Base-by-base conservation (phyloP, 1,140 invertebrate species). In the Cherax destructor region DNA sequence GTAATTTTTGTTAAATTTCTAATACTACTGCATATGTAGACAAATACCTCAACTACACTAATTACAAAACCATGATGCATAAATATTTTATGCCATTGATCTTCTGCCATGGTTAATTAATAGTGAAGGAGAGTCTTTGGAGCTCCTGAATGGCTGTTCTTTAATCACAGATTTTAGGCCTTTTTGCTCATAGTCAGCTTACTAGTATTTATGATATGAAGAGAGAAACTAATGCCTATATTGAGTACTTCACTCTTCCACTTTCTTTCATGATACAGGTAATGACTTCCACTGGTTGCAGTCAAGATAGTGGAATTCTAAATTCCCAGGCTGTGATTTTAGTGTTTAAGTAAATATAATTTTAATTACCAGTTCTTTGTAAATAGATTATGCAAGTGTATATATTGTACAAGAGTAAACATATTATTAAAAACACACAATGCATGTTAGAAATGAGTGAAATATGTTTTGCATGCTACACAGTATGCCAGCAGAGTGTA, bases 241-340 rank as follows among this genome's bases (percentile, higher is more conserved):
- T 76, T 21, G 7, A 76, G 21, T 49, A 86, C 41, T 47, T n/a
- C 18, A 52, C 72, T 89, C 80, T 89, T 83, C 87, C 87, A 89
- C 21, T 52, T 76, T 89, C 24, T 89, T 52, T 72, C 50, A 79
- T 85, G 30, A 78, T 59, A 41, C 83, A 85, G 80, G 74, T 91
- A 80, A 76, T 79, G 89, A 91, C 89, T 91, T 91, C 89, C 83
- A 78, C 59, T 24, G 61, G 81, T 91, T 91, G 61, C 83, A 85
- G 89, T 91, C 83, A 86, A 91, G 65, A 91, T 85, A 76, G 89
- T 91, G 89, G 89, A 91, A 91, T 91, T 91, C 83, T 83, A 91
- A 91, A 91, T 91, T 91, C 89, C 89, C 83, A 91, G 89, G 89
- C 89, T 91, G 89, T 91, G 89, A 91, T 91, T 91, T 85, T 91